Base-by-base conservation (phyloP, 2,888 invertebrate genomes). In the Halictus quadricinctus region DNA sequence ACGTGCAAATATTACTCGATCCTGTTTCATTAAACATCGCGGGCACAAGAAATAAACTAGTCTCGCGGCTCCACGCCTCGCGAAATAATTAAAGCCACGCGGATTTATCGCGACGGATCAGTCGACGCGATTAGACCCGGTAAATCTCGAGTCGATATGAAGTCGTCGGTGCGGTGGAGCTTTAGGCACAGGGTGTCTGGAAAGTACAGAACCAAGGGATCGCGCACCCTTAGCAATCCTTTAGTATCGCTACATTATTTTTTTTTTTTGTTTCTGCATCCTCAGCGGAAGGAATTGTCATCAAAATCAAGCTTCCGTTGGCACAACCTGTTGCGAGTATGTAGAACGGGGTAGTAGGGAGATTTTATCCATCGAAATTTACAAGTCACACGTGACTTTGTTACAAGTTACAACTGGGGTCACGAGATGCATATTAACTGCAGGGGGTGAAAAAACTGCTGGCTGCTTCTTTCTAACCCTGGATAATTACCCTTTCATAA, bases 1-100 rank as follows among this genome's bases (percentile, higher is more conserved):
- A 88, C 88, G 86, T 86, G 88, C 86, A 75, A 81, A 72, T 76
- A 78, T 86, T 79, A 69, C 77, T 77, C 72, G 77, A 78, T 84
- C 76, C 58, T 54, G 69, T 29, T 85, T 78, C 84, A 73, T 86
- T 81, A 81, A 84, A 84, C 84, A 83, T 48, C 60, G 46, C 54
- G 36, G 64, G 54, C 70, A 18, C 50, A 10, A 48, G n/a, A 64
- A 79, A 72, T 79, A 84, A 83, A 73, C 83, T 60, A 43, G 72
- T 46, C 25, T 25, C 75, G 43, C 25, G 15, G 77, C 48, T 74
- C 48, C 64, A n/a, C 48, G 74, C 18, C 43, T 83, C 50, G 81
- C 75, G 76, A 81, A 78, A 75, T 83, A 84, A 84, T 84, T 79
- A 83, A 74, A 81, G 43, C 29, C 29, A 48, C 29, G 66, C 46